Base-by-base conservation (phyloP, 2,888 invertebrate species). In the Isotomurus palustris region DNA sequence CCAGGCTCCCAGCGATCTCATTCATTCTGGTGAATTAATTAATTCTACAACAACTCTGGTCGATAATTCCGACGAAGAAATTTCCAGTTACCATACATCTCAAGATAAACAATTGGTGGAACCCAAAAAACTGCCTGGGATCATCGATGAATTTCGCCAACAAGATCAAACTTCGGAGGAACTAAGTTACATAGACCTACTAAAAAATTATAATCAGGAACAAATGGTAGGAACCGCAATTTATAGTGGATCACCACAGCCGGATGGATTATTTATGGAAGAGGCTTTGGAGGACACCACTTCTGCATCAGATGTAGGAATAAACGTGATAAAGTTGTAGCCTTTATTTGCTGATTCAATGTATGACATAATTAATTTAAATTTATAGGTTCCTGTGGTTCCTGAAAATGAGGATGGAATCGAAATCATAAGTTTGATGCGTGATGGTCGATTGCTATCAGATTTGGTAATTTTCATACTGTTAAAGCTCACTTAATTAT, bases 281-380 rank as follows among this genome's bases (percentile, higher is more conserved):
- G 40, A n/a, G 40, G 40, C n/a, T 49, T 27, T 38, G 25, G 21
- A 17, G 12, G 28, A 55, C n/a, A 47, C 54, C 54, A 47, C 54
- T 36, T 36, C 54, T 28, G 24, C 40, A 10, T 48, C 55, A 40
- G 40, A 40, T 4, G 51, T 40, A 40, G 29, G 48, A 10, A 10
- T 10, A 10, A 32, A n/a, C n/a, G n/a, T n/a, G n/a, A n/a, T n/a
- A n/a, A n/a, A n/a, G n/a, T n/a, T n/a, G n/a, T n/a, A n/a, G n/a
- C n/a, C 32, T 32, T 38, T 5, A 38, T 38, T 38, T 22, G 5
- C 24, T 10, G 24, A 17, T 6, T 6, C 40, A 10, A 32, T 32
- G 32, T 32, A 32, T 32, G 14, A 32, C 32, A 32, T 32, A 32
- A 32, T 32, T 40, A 6, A 17, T n/a, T 17, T n/a, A 40, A 10